Base-by-base conservation (phyloP, 2,888 invertebrate species). In the Priocnemis perturbator region DNA sequence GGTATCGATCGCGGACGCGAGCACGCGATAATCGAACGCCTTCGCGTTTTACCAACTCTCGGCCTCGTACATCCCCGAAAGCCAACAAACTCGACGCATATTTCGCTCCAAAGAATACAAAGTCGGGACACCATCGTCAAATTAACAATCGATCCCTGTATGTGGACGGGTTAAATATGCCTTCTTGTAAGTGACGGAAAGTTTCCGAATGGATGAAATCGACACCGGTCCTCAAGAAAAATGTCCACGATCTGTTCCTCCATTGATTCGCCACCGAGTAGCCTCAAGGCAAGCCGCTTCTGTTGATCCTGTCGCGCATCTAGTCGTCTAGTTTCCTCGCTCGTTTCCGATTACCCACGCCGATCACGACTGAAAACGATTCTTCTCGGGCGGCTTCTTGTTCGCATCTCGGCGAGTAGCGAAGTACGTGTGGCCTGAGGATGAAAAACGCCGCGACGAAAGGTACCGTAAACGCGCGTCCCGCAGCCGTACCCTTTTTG, bases 241-340 rank as follows among this genome's bases (percentile, higher is more conserved):
- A 26, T 30, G n/a, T 19, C 4, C 52, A 17, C 52, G 50, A 30
- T 21, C 37, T 55, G 47, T 55, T 47, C 3, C 60, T 74, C 74
- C 73, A 71, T 73, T 71, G 65, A 69, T 76, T 74, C 71, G 67
- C 53, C 60, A 67, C 48, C 64, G 64, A 64, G 64, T 53, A 3
- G 61, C 52, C 58, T 76, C 78, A 79, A 77, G 79, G 79, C 55
- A 62, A 78, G 55, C 78, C 68, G 71, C 71, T 76, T 70, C 67
- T 50, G 37, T 61, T 78, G 62, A 64, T 44, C 64, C 60, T 69
- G 55, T 72, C 68, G 57, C 21, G 67, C n/a, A n/a, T n/a, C 57
- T 30, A 14, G 66, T 70, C 70, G 20, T 78, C 71, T 76, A 73
- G 78, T 66, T 76, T 76, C 76, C 60, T 66, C 37, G 37, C 53